Base-by-base conservation (phyloP, 2,888 invertebrate species). In the Lymantria dispar region DNA sequence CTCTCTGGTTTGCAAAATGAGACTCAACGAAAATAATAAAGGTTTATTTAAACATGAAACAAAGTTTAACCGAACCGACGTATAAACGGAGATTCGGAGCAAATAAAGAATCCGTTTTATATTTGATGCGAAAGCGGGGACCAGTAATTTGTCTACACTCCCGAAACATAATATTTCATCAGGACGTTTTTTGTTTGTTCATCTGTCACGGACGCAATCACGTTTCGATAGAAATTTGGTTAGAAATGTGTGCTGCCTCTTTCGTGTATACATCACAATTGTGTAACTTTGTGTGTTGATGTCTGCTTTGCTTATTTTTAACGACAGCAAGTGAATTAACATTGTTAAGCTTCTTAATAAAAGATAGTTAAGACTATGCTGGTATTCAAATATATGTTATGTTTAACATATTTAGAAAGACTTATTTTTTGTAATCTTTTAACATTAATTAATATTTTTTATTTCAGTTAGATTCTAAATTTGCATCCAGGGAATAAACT, bases 1-100 rank as follows among this genome's bases (percentile, higher is more conserved):
- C 51, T 56, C 57, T 56, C 57, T 43, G 55, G 63, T 54, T 57
- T 64, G 30, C 55, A 66, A 68, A 69, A 66, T 66, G 66, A 66
- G 55, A 60, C 59, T 64, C 61, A 62, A 69, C 69, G 64, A 66
- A 72, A 71, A 72, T 62, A 70, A 69, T 58, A 60, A 62, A 60
- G 63, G 64, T 68, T 73, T 68, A 70, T 68, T 73, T 64, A 72
- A 70, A 65, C 57, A 54, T 50, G 43, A 52, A 58, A 64, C 58
- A 62, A 59, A 62, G 61, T 68, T 66, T 62, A 55, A 60, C 62
- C 58, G 48, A 68, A 62, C 22, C 22, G 22, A 61, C 56, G 52
- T 59, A 68, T 66, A 66, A 68, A 66, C 50, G 56, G 55, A 54
- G 61, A 64, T 56, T 59, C 46, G 56, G 40, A 51, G 58, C 58